Conservation (phyloP, 2,113 vertebrate genomes). For the Lampris incognitus region DNA sequence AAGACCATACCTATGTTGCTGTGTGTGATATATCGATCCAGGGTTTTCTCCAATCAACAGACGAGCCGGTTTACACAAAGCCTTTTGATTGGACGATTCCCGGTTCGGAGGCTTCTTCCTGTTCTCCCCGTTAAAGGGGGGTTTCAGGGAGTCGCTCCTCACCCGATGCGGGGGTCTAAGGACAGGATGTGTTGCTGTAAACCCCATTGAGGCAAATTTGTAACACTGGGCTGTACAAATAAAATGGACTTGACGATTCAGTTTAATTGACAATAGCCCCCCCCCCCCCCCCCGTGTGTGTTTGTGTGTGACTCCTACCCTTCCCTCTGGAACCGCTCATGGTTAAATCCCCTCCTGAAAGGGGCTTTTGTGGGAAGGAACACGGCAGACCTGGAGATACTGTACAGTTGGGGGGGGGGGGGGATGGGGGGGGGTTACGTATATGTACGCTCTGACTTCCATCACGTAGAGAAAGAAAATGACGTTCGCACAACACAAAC, state of each 20-base stretch:
- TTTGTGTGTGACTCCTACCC: constrained; percentile 48
- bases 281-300: too few relatives aligned
- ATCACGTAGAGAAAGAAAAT: constrained; percentile 67
- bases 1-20: constrained; percentile 53
- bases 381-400: constrained; percentile 48
- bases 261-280: constrained; percentile 61
- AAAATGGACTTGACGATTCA: constrained; percentile 56
- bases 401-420: constrained; percentile 41
- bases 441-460: constrained; percentile 54
- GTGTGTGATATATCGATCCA: constrained; percentile 59
- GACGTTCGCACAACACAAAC: constrained; percentile 69
- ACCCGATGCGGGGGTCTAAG: too few relatives aligned
- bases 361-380: constrained; percentile 61
- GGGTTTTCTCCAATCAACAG: constrained; percentile 65
- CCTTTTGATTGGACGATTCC: constrained; percentile 14
- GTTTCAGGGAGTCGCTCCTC: too few relatives aligned
- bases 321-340: constrained; percentile 49
- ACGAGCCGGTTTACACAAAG: constrained; percentile 59
- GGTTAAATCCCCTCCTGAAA: constrained; percentile 59
- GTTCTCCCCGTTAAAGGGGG: too few relatives aligned
- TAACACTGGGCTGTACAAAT: too few relatives aligned
- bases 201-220: too few relatives aligned
- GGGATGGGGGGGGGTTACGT: constrained; percentile 46
- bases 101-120: too few relatives aligned
- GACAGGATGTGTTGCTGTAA: too few relatives aligned